phyloP scores from a whole-genome alignment of 2,888 invertebrate genomes.

The Electrophaes corylata region DNA sequence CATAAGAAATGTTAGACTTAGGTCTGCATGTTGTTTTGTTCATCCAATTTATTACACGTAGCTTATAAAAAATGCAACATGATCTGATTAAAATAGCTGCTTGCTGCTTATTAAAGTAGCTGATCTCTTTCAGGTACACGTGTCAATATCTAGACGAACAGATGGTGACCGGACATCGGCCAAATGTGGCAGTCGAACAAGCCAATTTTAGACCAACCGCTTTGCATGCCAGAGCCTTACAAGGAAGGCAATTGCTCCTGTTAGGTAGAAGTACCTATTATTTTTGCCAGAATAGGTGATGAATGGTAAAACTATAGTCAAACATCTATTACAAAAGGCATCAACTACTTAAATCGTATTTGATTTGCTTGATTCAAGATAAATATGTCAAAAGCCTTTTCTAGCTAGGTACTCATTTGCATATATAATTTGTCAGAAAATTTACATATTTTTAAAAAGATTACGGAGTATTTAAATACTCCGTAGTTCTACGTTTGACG shows the following conservation, averaged over 20 bases:
- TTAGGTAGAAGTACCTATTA: slow-evolving; percentile 8
- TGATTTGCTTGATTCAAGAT: neutral
- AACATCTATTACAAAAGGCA: neutral
- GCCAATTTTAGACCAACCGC: slow-evolving; percentile 27
- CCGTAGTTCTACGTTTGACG: too few species aligned
- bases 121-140: slow-evolving; percentile 17
- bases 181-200: slow-evolving; percentile 32
- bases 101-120: neutral
- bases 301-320: neutral
- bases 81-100: too few species aligned
- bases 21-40: too few species aligned
- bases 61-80: neutral
- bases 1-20: too few species aligned
- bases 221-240: slow-evolving; percentile 34
- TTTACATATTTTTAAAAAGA: too few species aligned
- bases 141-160: slow-evolving; percentile 39
- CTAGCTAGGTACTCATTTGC: neutral
- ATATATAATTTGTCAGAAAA: neutral
- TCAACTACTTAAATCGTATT: neutral
- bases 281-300: slow-evolving; percentile 1
- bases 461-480: neutral
- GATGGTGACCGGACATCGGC: slow-evolving; percentile 32
- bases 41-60: too few species aligned
- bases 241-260: slow-evolving; percentile 19
- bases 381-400: too few species aligned